These are phyloP conservation scores for Rissa tridactyla DNA, from an alignment of 2,113 vertebrate species.

Conservation along the genomic window DNA sequence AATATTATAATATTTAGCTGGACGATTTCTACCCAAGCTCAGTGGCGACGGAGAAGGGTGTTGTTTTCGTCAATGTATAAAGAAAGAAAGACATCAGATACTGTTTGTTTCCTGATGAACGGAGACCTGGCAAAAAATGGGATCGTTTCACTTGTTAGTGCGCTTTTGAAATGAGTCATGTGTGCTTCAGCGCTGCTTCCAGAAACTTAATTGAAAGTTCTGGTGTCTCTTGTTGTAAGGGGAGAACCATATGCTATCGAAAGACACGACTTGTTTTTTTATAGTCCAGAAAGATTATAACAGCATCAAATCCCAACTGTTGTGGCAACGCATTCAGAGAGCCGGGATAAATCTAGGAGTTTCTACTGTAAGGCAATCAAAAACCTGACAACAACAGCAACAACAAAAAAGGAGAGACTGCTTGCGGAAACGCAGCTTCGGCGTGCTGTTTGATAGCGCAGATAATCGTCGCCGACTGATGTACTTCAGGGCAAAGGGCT, in stretches of 20 bases:
- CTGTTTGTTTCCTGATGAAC: conserved; percentile 47
- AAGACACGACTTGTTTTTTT: conserved; percentile 59
- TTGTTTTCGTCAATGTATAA: conserved; percentile 10
- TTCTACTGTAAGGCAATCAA: background rate
- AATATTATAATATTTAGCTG: conserved; percentile 56
- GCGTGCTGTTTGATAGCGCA: background rate
- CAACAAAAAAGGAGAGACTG: background rate
- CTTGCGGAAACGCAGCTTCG: background rate
- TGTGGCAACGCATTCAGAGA: background rate
- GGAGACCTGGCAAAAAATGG: conserved; percentile 13
- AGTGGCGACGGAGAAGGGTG: background rate
- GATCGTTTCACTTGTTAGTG: conserved; percentile 51
- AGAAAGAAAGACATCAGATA: conserved; percentile 29
- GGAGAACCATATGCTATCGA: conserved; percentile 56
- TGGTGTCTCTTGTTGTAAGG: conserved; percentile 52
- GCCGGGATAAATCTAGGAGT: background rate
- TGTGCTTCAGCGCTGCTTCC: conserved; percentile 26
- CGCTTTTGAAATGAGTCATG: conserved; percentile 67
- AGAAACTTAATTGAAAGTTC: conserved; percentile 70
- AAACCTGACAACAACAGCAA: background rate
- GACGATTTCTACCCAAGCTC: conserved; percentile 22
- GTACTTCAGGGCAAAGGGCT: background rate
- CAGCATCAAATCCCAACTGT: conserved; percentile 33
- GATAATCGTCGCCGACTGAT: background rate
- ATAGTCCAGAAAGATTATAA: conserved; percentile 33